phyloP scores from a whole-genome alignment of 1,140 invertebrate genomes.

The Pectinophora gossypiella region DNA sequence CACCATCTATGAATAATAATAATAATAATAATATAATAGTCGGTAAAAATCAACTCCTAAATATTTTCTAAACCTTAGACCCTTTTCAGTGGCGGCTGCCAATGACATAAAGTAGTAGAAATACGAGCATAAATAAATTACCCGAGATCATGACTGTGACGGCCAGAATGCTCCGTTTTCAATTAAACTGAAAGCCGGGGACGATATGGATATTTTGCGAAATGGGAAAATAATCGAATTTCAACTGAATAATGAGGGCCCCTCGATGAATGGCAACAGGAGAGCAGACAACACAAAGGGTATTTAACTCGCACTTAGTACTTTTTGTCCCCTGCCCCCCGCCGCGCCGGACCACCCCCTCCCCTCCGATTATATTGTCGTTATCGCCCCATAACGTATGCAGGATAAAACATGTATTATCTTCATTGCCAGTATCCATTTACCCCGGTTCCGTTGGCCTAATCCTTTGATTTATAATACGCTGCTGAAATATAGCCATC shows the following conservation, averaged over 20 bases:
- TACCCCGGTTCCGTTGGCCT: constrained; percentile 46
- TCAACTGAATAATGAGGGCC: constrained; percentile 71
- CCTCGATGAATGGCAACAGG: constrained; percentile 61
- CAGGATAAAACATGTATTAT: constrained; percentile 60
- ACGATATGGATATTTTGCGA: constrained; percentile 71
- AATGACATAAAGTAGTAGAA: constrained; percentile 20
- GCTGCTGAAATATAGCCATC: constrained; percentile 53
- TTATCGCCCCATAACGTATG: constrained; percentile 70
- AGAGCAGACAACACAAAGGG: constrained; percentile 64
- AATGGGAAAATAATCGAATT: constrained; percentile 75
- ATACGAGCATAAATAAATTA: constrained; percentile 50
- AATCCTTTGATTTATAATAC: constrained; percentile 74
- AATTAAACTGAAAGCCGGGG: constrained; percentile 66
- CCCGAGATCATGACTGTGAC: constrained; percentile 40
- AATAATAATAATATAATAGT: too few species aligned
- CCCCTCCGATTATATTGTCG: constrained; percentile 59
- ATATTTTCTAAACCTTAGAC: too few species aligned
- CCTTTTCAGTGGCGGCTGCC: too few species aligned
- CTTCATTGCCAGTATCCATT: constrained; percentile 64
- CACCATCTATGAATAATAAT: too few species aligned
- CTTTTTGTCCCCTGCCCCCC: constrained; percentile 55
- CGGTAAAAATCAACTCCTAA: too few species aligned
- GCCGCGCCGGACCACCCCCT: constrained; percentile 30
- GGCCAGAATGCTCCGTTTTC: constrained; percentile 58
- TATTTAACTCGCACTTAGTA: constrained; percentile 72